Conservation (phyloP, 2,888 invertebrate genomes). For the Sesamia inferens region DNA sequence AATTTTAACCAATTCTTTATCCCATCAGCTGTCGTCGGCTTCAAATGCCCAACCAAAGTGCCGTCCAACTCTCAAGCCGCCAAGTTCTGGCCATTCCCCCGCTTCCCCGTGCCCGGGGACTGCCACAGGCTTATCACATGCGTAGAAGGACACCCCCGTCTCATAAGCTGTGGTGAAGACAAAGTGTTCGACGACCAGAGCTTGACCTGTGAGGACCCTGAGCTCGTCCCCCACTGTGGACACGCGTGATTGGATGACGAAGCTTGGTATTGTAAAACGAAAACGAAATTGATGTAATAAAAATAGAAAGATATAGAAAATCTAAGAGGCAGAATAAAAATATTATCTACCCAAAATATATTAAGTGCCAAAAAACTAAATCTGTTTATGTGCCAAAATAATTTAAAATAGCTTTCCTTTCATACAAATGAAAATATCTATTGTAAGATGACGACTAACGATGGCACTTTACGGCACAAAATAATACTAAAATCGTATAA, state of each 20-base stretch:
- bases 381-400: neutral
- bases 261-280: slow-evolving; percentile 75
- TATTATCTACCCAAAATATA: too few relatives aligned
- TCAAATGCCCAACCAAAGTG: slow-evolving; percentile 96
- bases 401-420: neutral
- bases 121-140: slow-evolving; percentile 97
- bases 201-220: slow-evolving; percentile 95
- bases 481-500: neutral
- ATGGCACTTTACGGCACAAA: neutral
- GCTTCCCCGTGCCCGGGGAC: slow-evolving; percentile 96
- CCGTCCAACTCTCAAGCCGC: slow-evolving; percentile 95
- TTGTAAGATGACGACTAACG: neutral
- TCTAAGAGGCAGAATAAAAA: slow-evolving; percentile 5
- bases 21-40: slow-evolving; percentile 95
- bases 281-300: slow-evolving; percentile 66
- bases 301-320: neutral
- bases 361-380: neutral
- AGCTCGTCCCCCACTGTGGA: slow-evolving; percentile 89
- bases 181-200: slow-evolving; percentile 96
- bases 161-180: slow-evolving; percentile 96
- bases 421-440: neutral
- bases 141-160: slow-evolving; percentile 96
- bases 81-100: slow-evolving; percentile 97
- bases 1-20: slow-evolving; percentile 20
- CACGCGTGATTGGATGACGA: slow-evolving; percentile 74